Conservation (phyloP, 2,888 invertebrate species). For the Anticlea derivata region DNA sequence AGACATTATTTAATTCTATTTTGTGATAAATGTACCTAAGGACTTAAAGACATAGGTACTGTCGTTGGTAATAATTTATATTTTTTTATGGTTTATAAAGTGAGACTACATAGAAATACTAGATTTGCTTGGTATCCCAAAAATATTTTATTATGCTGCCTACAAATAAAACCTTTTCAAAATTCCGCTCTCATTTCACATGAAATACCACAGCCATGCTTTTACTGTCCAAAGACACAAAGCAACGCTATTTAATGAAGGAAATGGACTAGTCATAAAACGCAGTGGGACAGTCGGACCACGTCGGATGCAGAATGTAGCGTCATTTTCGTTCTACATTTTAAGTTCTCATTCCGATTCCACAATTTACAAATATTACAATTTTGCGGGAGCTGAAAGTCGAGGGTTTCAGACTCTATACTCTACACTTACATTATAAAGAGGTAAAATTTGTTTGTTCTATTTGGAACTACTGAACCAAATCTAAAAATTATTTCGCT, state of each 20-base stretch:
- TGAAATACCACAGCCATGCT: conserved; percentile 16
- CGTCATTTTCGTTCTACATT: neutral
- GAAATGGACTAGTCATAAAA: conserved; percentile 58
- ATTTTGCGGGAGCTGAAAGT: neutral
- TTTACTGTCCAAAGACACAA: conserved; percentile 24
- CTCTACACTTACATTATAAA: too few relatives aligned
- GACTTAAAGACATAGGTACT: too few relatives aligned
- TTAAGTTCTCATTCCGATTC: neutral
- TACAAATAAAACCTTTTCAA: neutral
- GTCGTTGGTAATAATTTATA: too few relatives aligned
- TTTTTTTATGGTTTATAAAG: too few relatives aligned
- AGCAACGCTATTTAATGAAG: conserved; percentile 46
- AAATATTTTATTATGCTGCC: neutral
- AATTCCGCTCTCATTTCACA: conserved; percentile 6
- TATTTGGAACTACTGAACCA: too few relatives aligned
- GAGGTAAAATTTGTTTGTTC: too few relatives aligned
- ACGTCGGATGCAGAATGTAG: conserved; percentile 8
- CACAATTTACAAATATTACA: neutral
- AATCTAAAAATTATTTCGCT: too few relatives aligned
- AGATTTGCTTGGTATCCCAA: too few relatives aligned
- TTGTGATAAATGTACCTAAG: too few relatives aligned
- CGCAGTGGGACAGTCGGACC: conserved; percentile 37
- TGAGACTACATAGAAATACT: too few relatives aligned
- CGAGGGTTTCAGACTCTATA: neutral
- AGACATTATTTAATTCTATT: too few relatives aligned